Evolutionary conservation across 2,113 vertebrate species (phyloP).

Genomic region (Campylomormyrus numenius): DNA sequence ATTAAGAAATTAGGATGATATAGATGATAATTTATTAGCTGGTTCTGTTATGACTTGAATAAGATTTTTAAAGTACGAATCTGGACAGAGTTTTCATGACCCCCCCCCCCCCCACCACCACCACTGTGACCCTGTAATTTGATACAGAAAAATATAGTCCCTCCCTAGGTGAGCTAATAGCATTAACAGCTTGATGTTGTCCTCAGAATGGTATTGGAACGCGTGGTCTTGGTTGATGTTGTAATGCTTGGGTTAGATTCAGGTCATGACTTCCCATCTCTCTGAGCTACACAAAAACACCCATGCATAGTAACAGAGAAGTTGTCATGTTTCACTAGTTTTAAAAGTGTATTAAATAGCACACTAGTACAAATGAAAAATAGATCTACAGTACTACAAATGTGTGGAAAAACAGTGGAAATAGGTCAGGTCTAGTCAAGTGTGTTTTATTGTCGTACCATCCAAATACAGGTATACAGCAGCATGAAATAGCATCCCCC

Average conservation of each 20-base stretch:
- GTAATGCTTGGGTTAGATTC: slow-evolving; percentile 10
- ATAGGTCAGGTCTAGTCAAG: neutral
- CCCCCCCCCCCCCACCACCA: neutral
- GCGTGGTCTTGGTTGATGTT: neutral
- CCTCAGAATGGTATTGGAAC: neutral
- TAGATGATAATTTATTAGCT: neutral
- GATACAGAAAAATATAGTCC: neutral
- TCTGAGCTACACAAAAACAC: neutral
- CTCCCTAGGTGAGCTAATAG: neutral
- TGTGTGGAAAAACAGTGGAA: neutral
- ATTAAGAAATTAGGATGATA: neutral
- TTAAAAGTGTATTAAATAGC: neutral
- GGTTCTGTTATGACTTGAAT: neutral
- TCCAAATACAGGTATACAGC: neutral
- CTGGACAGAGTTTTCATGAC: neutral
- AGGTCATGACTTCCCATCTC: neutral
- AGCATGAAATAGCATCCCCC: neutral
- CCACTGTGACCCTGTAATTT: slow-evolving; percentile 12
- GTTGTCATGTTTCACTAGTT: neutral
- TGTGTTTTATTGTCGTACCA: neutral
- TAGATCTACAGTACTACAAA: neutral
- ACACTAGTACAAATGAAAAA: neutral
- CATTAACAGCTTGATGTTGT: neutral
- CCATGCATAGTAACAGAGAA: neutral
- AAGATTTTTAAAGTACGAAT: neutral